Evolutionary conservation across 2,888 invertebrate genomes (phyloP).

Genomic region (Cephus pulcher): DNA sequence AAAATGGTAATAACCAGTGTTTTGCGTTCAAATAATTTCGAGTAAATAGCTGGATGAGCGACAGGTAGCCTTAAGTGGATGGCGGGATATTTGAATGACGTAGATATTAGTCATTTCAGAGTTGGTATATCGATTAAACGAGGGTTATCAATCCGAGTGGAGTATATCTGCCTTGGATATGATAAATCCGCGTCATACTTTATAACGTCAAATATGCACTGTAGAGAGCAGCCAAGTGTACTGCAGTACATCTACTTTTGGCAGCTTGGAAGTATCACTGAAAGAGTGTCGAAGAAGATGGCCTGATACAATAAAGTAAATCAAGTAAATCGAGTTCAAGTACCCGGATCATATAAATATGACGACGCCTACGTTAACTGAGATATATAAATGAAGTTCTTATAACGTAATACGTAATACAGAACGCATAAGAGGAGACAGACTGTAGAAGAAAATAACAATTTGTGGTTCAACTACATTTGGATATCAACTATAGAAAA

Average conservation of each 20-base stretch:
- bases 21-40: not conserved
- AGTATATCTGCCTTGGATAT: not conserved
- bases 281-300: not conserved
- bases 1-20: no score
- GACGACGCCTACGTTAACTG: not conserved
- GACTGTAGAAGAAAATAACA: not conserved
- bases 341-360: not conserved
- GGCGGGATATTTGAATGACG: not conserved
- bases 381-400: not conserved
- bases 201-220: not conserved
- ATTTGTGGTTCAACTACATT: not conserved
- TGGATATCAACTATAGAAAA: not conserved
- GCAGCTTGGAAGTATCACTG: not conserved
- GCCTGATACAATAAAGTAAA: not conserved
- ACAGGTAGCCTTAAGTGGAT: not conserved
- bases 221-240: not conserved
- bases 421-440: not conserved
- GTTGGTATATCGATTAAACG: not conserved
- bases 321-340: not conserved
- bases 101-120: not conserved
- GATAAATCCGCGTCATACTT: not conserved
- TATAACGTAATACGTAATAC: not conserved
- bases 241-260: not conserved
- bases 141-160: not conserved
- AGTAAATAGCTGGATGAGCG: not conserved